Evolutionary conservation across 1,140 invertebrate species (phyloP).

Genomic region (Rhynchophorus ferrugineus): DNA sequence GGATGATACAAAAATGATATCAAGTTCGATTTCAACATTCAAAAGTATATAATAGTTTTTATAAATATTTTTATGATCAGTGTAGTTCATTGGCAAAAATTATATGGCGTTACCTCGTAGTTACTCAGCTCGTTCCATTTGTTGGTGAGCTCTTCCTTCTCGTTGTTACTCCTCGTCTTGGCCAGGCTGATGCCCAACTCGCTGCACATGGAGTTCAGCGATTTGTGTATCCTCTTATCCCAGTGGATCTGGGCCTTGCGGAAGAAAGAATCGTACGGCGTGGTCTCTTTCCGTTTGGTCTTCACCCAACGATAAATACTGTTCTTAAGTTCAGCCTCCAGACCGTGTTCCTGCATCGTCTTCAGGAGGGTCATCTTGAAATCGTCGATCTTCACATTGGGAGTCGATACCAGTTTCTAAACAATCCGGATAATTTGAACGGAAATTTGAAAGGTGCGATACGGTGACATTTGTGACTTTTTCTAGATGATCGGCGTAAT

Average conservation of each 20-base stretch:
- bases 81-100: too few species aligned
- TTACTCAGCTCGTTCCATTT: constrained; percentile 91
- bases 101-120: constrained; percentile 63
- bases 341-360: constrained; percentile 63
- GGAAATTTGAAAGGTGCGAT: neutral
- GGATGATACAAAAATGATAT: too few species aligned
- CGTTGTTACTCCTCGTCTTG: constrained; percentile 62
- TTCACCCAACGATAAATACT: constrained; percentile 75
- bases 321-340: constrained; percentile 73
- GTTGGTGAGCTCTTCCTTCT: constrained; percentile 74
- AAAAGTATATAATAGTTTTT: too few species aligned
- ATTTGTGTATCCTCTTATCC: constrained; percentile 91
- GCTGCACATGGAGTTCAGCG: constrained; percentile 87
- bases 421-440: constrained; percentile 17
- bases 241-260: constrained; percentile 80
- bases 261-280: constrained; percentile 39
- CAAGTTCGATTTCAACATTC: too few species aligned
- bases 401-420: constrained; percentile 65
- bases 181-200: constrained; percentile 78
- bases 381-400: constrained; percentile 62
- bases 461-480: too few species aligned
- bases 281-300: constrained; percentile 32
- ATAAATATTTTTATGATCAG: too few species aligned
- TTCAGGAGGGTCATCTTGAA: constrained; percentile 67
- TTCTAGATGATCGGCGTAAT: too few species aligned